Conservation (phyloP, 2,113 vertebrate genomes). For the Aldabrachelys gigantea region DNA sequence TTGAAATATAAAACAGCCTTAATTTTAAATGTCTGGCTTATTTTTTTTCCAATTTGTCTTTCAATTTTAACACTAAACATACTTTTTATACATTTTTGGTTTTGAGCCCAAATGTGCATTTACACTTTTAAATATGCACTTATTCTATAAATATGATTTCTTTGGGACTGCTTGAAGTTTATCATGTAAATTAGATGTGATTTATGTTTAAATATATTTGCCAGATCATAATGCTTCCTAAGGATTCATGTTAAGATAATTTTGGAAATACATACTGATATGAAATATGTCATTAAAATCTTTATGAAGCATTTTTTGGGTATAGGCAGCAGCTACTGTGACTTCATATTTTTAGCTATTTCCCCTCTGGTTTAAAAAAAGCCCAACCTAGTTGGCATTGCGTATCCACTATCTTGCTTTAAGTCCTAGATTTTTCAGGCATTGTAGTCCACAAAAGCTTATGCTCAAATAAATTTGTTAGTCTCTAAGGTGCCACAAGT, state of each 20-base stretch:
- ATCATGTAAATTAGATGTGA: constrained; percentile 22
- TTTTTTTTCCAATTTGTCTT: constrained; percentile 58
- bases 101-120: constrained; percentile 60
- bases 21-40: constrained; percentile 27
- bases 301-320: constrained; percentile 58
- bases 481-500: too few relatives aligned
- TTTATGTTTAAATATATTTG: constrained; percentile 60
- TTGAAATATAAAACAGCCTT: constrained; percentile 68
- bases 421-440: constrained; percentile 35
- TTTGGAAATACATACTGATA: constrained; percentile 49
- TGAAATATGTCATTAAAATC: constrained; percentile 57
- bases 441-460: neutral
- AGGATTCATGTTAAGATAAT: constrained; percentile 54
- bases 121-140: constrained; percentile 67
- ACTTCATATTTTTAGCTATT: constrained; percentile 49
- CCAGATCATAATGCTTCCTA: constrained; percentile 46
- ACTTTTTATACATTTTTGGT: constrained; percentile 68
- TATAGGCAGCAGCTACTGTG: constrained; percentile 40
- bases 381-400: constrained; percentile 23
- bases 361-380: constrained; percentile 12
- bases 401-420: constrained; percentile 45
- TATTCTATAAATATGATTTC: constrained; percentile 70
- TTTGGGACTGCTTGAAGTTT: constrained; percentile 59
- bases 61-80: constrained; percentile 66
- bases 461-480: too few relatives aligned